Conservation (phyloP, 2,113 vertebrate genomes). For the Theristicus caerulescens region DNA sequence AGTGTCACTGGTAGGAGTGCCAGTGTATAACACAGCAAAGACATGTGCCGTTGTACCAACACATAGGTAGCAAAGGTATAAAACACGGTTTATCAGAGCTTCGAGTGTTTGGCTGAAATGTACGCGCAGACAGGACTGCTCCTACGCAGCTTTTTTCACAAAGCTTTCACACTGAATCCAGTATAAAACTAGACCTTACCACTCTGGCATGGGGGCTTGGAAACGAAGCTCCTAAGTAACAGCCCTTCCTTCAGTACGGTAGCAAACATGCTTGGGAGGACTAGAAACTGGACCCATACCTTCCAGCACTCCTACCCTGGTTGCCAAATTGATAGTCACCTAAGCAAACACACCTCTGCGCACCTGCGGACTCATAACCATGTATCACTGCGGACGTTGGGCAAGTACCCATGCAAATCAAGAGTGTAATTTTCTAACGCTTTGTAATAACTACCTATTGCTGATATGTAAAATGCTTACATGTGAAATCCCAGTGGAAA, state of each 20-base stretch:
- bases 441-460: background rate
- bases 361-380: background rate
- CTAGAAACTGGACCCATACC: background rate
- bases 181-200: background rate
- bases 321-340: background rate
- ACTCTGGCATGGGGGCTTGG: background rate
- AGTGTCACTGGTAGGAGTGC: background rate
- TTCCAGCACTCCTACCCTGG: background rate
- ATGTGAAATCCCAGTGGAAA: background rate
- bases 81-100: background rate
- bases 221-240: background rate
- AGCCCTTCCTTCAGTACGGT: background rate
- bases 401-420: background rate
- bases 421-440: background rate
- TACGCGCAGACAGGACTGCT: background rate
- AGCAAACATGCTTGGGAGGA: background rate
- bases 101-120: rapidly evolving
- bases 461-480: background rate
- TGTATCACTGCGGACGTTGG: rapidly evolving
- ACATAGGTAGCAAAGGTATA: background rate
- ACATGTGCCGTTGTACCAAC: background rate
- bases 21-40: background rate
- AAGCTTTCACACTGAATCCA: background rate
- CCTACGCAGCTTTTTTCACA: background rate
- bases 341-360: rapidly evolving